Percentiles rank a stretch among this genome's conserved stretches.
Conservation (phyloP, 2,113 vertebrate genomes). For the Corythornis madagascariensis region DNA sequence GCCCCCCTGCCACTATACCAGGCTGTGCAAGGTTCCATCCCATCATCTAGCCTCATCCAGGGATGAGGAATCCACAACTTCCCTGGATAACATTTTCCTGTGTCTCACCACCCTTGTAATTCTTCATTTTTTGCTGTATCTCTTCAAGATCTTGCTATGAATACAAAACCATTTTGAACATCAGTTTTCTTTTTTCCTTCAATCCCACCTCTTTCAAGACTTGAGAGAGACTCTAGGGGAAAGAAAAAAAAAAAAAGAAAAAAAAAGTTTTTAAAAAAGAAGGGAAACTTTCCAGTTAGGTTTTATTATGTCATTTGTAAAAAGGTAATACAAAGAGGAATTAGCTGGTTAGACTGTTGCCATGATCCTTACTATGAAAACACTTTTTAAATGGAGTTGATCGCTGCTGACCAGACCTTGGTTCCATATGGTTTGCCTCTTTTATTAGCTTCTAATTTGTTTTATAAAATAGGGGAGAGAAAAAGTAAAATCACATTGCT, state of each 20-base stretch:
- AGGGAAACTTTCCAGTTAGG: not conserved
- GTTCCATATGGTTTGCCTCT: not conserved
- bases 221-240: not conserved
- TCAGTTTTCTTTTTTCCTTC: not conserved
- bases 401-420: not conserved
- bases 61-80: no score
- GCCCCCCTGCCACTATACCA: no score
- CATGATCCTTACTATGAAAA: not conserved
- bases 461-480: not conserved
- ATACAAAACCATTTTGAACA: not conserved
- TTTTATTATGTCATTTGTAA: not conserved
- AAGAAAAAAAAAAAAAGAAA: not conserved
- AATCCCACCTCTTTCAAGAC: not conserved
- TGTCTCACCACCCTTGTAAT: no score
- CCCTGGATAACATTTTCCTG: no score
- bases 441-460: not conserved
- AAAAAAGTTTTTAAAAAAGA: not conserved
- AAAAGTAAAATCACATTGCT: not conserved
- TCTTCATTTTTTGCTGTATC: not conserved
- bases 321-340: not conserved
- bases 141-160: not conserved
- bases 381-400: not conserved
- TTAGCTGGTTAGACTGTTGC: not conserved
- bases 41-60: no score
- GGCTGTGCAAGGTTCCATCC: no score